Evolutionary conservation across 2,113 vertebrate species (phyloP), one percentile per base, ranked within the genome.

Genomic region (Bubo blakistoni): DNA sequence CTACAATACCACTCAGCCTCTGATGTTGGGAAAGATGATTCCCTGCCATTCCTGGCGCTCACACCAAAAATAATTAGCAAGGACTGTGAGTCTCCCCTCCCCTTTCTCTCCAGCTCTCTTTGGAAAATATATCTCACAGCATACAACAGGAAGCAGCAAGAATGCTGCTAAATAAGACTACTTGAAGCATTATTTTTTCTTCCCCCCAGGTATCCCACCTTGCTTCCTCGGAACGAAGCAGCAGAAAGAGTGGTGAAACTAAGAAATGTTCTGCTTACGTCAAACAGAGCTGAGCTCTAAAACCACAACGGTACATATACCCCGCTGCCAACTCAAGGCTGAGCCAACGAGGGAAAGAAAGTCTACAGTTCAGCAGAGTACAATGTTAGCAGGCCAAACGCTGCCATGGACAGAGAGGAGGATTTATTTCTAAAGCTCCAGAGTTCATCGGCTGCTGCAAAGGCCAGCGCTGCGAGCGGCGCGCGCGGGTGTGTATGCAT

Each of bases 221-320:
- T 32, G 54, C 81, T 70, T 63, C 78, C 78, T 62, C 40, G 40
- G 74, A 61, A 87, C 26, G 13, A 40, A 61, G 66, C 44, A 55
- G 77, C 79, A 85, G 51, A 59, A 7, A 11, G 83, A 57, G 88
- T 17, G 51, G 90, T 92, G 96, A 96, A 95, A 94, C 94, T 92
- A 88, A 96, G 95, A 96, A 93, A 87, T 54, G 77, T 72, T 95
- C 82, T 86, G 94, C 94, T 95, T 73, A 97, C 91, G 82, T 95
- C 95, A 96, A 92, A 54, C 27, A 7, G 70, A 83, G 78, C 52
- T 11, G 40, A 90, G 96, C 93, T 47, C 90, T n/a, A 0, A 83
- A 90, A 89, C 85, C 94, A 73, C 86, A 86, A 52, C 52, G 61
- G 92, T 66, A 80, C 96, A 52, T 16, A 12, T 6, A 34, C 18